Evolutionary conservation across 64 coral and sea anemone species (phyloP).

Genomic region (Actinia equina): DNA sequence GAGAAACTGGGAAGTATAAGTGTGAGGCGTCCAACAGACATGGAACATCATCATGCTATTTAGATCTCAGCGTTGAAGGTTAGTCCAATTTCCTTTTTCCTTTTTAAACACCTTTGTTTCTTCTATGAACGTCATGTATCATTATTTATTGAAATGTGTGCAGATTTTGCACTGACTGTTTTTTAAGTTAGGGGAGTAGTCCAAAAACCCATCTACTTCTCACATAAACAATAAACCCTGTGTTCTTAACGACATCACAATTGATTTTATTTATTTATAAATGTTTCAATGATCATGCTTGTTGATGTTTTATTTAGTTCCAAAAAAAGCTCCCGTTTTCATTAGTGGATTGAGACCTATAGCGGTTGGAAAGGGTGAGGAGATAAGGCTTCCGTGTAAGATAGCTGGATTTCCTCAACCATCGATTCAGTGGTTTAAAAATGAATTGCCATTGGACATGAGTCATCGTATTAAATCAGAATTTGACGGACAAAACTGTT

Average conservation of each 20-base stretch:
- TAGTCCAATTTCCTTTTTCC: background rate
- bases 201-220: background rate
- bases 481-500: constrained; percentile 29
- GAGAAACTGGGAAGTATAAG: constrained; percentile 62
- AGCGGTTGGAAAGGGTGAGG: constrained; percentile 34
- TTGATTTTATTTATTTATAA: background rate
- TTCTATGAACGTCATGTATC: too few species aligned
- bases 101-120: too few species aligned
- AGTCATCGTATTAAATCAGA: constrained; percentile 30
- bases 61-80: constrained; percentile 72
- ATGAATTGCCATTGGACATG: constrained; percentile 36
- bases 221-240: background rate
- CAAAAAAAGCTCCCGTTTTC: constrained; percentile 43
- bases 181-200: too few species aligned
- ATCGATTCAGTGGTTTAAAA: constrained; percentile 51
- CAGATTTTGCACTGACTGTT: too few species aligned
- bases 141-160: too few species aligned
- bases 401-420: constrained; percentile 35
- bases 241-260: too few species aligned
- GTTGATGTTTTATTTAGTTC: background rate
- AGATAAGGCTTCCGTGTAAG: constrained; percentile 36
- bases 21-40: constrained; percentile 53
- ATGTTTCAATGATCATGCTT: too few species aligned
- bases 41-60: constrained; percentile 52
- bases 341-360: background rate